Conservation (phyloP, 2,888 invertebrate species). For the Ryuthela nishihirai region DNA sequence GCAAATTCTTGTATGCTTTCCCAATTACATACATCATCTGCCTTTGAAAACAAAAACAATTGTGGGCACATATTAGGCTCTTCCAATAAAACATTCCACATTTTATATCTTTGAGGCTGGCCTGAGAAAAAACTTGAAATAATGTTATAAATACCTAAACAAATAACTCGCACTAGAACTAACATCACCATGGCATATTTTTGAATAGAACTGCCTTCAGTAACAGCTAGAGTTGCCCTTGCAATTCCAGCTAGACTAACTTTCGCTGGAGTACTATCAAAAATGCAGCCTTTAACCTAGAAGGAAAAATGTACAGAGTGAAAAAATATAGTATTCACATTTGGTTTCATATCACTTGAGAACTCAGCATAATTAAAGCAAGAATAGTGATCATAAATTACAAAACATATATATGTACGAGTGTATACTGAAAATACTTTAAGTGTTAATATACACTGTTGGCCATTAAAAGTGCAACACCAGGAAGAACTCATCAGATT, state of each 20-base stretch:
- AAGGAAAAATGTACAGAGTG: too few relatives aligned
- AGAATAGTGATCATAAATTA: too few relatives aligned
- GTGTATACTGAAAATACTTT: too few relatives aligned
- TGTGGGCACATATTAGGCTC: slow-evolving; percentile 64
- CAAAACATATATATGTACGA: too few relatives aligned
- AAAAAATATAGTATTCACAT: too few relatives aligned
- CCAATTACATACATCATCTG: slow-evolving; percentile 63
- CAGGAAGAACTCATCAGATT: too few relatives aligned
- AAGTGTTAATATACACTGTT: too few relatives aligned
- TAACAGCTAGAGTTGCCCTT: slow-evolving; percentile 28
- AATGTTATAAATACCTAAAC: slow-evolving; percentile 8
- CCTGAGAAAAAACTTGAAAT: slow-evolving; percentile 20
- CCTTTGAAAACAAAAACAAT: slow-evolving; percentile 68
- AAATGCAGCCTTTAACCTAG: slow-evolving; percentile 29
- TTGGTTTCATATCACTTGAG: too few relatives aligned
- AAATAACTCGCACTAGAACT: slow-evolving; percentile 7
- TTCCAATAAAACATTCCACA: slow-evolving; percentile 48
- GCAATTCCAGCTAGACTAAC: slow-evolving; percentile 18
- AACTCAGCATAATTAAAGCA: too few relatives aligned
- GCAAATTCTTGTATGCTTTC: slow-evolving; percentile 66
- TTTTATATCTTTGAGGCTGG: slow-evolving; percentile 52
- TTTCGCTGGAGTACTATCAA: slow-evolving; percentile 35
- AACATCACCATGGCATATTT: slow-evolving; percentile 14
- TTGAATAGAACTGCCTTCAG: slow-evolving; percentile 18
- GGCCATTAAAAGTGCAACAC: too few relatives aligned